These are phyloP conservation scores for Prietella phreatophila DNA, from an alignment of 2,113 vertebrate genomes.

Conservation along the genomic window DNA sequence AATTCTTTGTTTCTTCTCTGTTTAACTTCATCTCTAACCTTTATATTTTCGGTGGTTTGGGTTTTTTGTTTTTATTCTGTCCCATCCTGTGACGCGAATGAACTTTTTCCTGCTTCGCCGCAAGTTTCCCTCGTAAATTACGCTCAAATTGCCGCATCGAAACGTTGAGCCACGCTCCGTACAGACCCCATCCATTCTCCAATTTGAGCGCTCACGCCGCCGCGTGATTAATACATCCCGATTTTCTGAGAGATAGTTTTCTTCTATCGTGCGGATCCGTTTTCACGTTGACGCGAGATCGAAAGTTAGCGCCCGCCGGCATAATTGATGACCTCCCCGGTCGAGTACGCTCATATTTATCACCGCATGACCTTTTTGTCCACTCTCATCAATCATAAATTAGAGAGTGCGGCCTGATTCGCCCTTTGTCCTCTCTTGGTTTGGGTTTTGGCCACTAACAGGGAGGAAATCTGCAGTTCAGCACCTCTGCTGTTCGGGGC, in stretches of 20 bases:
- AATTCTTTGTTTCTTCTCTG: too few relatives aligned
- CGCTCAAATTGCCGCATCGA: conserved; percentile 24
- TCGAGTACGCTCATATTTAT: conserved; percentile 83
- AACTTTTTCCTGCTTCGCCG: conserved; percentile 1
- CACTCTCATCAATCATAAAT: conserved; percentile 90
- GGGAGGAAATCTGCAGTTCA: conserved; percentile 73
- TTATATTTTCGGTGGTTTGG: not conserved
- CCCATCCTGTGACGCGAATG: not conserved
- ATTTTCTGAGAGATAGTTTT: conserved; percentile 78
- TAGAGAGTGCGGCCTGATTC: conserved; percentile 86
- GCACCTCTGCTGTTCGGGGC: conserved; percentile 76
- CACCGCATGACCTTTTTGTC: conserved; percentile 86
- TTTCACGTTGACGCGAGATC: conserved; percentile 70
- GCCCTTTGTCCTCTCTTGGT: conserved; percentile 82
- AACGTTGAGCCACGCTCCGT: conserved; percentile 52
- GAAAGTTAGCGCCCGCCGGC: conserved; percentile 75
- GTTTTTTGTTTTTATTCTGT: too few relatives aligned
- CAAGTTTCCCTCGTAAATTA: not conserved
- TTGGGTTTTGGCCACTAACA: conserved; percentile 73
- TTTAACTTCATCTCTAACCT: not conserved
- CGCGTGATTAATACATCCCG: conserved; percentile 73
- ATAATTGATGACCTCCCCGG: conserved; percentile 81
- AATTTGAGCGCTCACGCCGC: conserved; percentile 47
- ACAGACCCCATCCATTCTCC: conserved; percentile 60
- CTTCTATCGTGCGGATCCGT: conserved; percentile 75